A percentile compares a stretch with the other conserved stretches of the same genome.
Evolutionary conservation across 2,888 invertebrate genomes (phyloP).

Genomic region (Pteria penguin): DNA sequence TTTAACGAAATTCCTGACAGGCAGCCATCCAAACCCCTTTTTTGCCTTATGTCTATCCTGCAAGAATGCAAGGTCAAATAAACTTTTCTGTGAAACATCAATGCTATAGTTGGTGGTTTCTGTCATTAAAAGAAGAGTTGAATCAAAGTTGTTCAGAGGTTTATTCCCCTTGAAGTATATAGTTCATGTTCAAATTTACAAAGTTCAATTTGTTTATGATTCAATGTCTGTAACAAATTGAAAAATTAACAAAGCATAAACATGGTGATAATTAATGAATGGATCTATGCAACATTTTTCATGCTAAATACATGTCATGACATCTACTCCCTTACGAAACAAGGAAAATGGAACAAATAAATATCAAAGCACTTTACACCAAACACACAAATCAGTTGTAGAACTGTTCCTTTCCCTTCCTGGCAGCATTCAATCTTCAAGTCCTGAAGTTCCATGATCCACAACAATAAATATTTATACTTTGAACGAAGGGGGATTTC

Average conservation of each 20-base stretch:
- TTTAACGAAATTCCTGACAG: too few relatives aligned
- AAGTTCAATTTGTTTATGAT: constrained; percentile 4
- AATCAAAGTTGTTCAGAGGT: neutral
- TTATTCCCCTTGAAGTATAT: neutral
- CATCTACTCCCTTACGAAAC: neutral
- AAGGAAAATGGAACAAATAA: neutral
- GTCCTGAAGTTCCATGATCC: neutral
- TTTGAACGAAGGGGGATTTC: neutral
- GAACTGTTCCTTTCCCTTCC: neutral
- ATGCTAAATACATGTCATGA: neutral
- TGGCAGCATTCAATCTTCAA: neutral
- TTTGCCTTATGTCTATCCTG: too few relatives aligned
- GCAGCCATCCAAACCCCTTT: too few relatives aligned
- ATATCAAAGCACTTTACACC: neutral
- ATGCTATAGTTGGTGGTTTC: too few relatives aligned
- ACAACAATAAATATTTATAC: neutral
- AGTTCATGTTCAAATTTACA: neutral
- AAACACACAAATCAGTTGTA: neutral
- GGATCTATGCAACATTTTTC: neutral
- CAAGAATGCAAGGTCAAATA: too few relatives aligned
- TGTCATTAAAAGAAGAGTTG: too few relatives aligned
- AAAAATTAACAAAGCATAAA: neutral
- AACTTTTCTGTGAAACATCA: too few relatives aligned
- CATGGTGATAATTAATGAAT: neutral
- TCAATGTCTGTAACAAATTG: constrained; percentile 1